Conservation (phyloP, 2,888 invertebrate species). For the Drosophila nr. perissopoda region DNA sequence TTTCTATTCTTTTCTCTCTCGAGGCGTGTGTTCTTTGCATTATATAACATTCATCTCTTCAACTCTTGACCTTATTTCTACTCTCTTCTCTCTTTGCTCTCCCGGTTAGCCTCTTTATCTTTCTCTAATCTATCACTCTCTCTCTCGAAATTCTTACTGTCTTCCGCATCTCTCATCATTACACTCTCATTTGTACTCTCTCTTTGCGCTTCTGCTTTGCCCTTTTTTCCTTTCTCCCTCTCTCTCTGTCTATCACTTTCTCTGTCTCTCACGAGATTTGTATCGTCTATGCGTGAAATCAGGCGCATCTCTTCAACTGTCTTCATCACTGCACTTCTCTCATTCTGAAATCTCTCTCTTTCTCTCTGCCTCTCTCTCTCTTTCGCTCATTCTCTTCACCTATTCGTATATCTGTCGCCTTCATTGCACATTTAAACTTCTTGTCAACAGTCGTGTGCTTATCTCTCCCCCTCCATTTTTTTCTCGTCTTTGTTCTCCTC, state of each 20-base stretch:
- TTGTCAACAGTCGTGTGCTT: constrained; percentile 25
- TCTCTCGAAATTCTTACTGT: not conserved
- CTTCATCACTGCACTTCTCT: constrained; percentile 11
- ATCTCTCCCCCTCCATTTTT: constrained; percentile 8
- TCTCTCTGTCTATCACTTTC: not conserved
- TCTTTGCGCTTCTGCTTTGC: not conserved
- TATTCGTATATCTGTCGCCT: constrained; percentile 11
- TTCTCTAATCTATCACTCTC: constrained; percentile 1
- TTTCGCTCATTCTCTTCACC: constrained; percentile 5
- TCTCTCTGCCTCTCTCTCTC: not conserved
- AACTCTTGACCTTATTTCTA: not conserved
- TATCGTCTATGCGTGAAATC: not conserved
- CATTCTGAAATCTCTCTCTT: constrained; percentile 2
- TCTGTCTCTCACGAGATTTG: not conserved
- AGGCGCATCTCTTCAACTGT: not conserved
- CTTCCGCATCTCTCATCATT: not conserved
- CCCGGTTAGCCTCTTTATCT: not conserved
- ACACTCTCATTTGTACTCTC: no score
- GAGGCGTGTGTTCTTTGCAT: not conserved
- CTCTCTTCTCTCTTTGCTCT: not conserved
- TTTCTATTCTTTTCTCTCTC: constrained; percentile 10
- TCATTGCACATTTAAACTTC: constrained; percentile 8
- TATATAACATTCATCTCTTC: not conserved
- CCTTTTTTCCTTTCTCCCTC: constrained; percentile 1
- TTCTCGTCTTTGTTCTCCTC: constrained; percentile 23